phyloP scores from a whole-genome alignment of 2,797 vertebrate genomes.

The Ctenopoma multispine region DNA sequence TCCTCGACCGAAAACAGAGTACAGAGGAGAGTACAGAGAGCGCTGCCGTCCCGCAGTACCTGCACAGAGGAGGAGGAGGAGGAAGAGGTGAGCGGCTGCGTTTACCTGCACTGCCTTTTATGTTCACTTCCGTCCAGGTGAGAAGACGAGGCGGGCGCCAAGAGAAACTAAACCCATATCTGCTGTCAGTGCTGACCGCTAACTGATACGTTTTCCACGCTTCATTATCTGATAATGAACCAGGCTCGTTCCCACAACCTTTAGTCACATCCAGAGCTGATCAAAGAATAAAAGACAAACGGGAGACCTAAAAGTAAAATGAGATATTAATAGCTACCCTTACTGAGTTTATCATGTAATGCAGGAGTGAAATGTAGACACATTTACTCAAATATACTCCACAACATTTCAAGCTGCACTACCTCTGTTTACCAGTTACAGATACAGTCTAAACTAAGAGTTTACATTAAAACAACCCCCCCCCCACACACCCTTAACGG shows the following conservation, averaged over 20 bases:
- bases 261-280: not conserved
- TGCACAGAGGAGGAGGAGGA: constrained; percentile 50
- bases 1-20: constrained; percentile 8
- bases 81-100: constrained; percentile 45
- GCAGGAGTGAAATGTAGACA: not conserved
- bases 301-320: too few species aligned
- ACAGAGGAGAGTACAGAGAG: constrained; percentile 12
- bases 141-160: constrained; percentile 47
- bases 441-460: not conserved
- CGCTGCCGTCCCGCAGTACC: constrained; percentile 60
- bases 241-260: not conserved
- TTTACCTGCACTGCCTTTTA: constrained; percentile 80
- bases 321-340: not conserved
- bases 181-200: not conserved
- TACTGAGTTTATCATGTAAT: not conserved
- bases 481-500: too few species aligned
- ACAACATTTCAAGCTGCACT: not conserved
- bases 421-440: not conserved
- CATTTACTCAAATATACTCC: too few species aligned
- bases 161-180: not conserved
- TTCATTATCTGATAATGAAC: not conserved
- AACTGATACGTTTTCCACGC: not conserved
- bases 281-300: not conserved
- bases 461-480: too few species aligned
- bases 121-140: constrained; percentile 94